These are phyloP conservation scores for Nannobrachium achirus DNA, from an alignment of 2,113 vertebrate species.

Conservation along the genomic window DNA sequence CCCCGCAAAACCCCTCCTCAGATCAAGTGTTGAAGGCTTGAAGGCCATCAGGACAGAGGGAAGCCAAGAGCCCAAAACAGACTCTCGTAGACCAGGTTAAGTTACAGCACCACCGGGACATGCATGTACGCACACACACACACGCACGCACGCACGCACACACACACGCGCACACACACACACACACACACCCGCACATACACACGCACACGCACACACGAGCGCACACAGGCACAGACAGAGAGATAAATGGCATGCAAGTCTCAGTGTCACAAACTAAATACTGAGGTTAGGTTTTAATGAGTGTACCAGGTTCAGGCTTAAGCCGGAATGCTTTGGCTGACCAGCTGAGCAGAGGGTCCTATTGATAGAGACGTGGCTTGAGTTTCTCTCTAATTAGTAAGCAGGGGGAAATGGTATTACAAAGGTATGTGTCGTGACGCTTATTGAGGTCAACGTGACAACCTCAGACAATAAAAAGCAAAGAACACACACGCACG, in stretches of 20 bases:
- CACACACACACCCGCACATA: not conserved
- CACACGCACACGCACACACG: not conserved
- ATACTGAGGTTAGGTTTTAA: not conserved
- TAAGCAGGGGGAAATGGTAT: conserved; percentile 23
- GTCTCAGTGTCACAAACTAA: not conserved
- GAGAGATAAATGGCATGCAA: not conserved
- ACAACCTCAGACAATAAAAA: no score
- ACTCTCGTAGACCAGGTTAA: not conserved
- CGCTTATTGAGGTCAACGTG: not conserved
- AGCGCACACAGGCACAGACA: not conserved
- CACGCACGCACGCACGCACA: not conserved
- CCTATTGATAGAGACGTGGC: conserved; percentile 19
- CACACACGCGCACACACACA: not conserved
- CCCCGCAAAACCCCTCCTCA: not conserved
- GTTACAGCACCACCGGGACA: not conserved
- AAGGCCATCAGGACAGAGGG: not conserved
- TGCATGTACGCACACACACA: not conserved
- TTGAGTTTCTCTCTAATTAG: conserved; percentile 41
- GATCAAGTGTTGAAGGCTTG: not conserved
- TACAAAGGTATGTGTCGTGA: conserved; percentile 2
- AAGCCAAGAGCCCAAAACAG: conserved; percentile 2
- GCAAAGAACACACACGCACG: no score
- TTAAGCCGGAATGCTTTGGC: conserved; percentile 22
- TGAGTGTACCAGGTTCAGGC: conserved; percentile 13
- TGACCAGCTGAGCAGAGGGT: conserved; percentile 17